Evolutionary conservation across 2,797 vertebrate species (phyloP).

Genomic region (Rachycentron canadum): DNA sequence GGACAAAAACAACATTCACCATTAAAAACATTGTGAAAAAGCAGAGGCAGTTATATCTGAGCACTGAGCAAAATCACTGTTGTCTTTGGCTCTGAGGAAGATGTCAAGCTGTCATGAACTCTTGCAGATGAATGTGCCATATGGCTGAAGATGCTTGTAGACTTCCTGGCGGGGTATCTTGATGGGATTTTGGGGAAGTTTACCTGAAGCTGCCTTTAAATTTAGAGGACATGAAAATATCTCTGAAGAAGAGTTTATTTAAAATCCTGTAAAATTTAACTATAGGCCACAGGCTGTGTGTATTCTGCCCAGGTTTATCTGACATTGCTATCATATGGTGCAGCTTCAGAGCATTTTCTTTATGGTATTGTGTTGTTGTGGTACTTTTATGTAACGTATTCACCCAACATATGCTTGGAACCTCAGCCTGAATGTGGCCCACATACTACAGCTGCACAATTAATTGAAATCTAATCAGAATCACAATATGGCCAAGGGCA

Average conservation of each 20-base stretch:
- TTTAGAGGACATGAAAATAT: neutral
- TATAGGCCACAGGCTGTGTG: neutral
- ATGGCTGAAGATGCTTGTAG: neutral
- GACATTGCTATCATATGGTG: neutral
- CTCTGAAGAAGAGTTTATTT: neutral
- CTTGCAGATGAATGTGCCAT: slow-evolving; percentile 15
- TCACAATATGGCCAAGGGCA: too few relatives aligned
- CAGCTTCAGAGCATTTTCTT: neutral
- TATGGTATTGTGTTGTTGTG: too few relatives aligned
- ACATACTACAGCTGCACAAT: too few relatives aligned
- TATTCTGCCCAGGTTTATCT: neutral
- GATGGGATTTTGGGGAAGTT: neutral
- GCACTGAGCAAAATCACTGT: neutral
- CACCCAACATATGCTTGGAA: too few relatives aligned
- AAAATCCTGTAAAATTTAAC: too few relatives aligned
- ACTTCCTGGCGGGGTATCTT: neutral
- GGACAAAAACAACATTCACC: neutral
- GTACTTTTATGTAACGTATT: neutral
- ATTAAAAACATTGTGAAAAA: too few relatives aligned
- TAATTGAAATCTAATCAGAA: too few relatives aligned
- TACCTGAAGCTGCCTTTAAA: neutral
- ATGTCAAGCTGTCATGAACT: neutral
- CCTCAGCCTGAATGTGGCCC: too few relatives aligned
- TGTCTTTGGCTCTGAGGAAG: slow-evolving; percentile 23
- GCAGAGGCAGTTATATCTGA: neutral